Evolutionary conservation across 2,797 vertebrate species (phyloP).

Genomic region (Poeciliopsis gracilis): DNA sequence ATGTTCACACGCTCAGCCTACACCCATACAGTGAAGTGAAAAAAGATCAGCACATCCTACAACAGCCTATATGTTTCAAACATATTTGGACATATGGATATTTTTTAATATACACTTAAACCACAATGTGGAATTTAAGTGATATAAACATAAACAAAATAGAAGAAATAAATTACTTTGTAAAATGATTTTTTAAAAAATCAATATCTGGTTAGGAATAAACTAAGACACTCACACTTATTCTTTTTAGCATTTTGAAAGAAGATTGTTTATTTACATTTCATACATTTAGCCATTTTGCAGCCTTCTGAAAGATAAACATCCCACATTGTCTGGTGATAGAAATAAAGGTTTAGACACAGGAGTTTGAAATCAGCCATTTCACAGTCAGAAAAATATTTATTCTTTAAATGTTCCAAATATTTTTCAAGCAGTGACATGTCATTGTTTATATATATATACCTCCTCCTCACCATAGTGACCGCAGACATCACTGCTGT

Average conservation of each 20-base stretch:
- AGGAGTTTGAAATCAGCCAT: neutral
- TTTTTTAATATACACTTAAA: neutral
- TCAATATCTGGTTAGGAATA: neutral
- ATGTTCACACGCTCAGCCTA: constrained; percentile 18
- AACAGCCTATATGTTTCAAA: neutral
- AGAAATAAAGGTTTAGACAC: neutral
- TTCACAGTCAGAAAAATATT: neutral
- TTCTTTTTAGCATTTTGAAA: neutral
- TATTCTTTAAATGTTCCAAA: too few relatives aligned
- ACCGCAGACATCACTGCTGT: too few relatives aligned
- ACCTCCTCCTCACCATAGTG: too few relatives aligned
- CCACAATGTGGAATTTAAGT: neutral
- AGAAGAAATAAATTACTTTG: neutral
- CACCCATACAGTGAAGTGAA: neutral
- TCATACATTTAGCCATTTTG: neutral
- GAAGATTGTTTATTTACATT: neutral
- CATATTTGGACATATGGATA: neutral
- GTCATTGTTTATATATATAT: too few relatives aligned
- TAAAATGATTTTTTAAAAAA: neutral
- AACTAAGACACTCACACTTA: neutral
- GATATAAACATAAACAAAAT: neutral
- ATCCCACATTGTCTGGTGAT: neutral
- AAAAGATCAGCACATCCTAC: neutral
- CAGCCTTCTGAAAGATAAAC: neutral
- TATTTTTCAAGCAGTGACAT: too few relatives aligned